Evolutionary conservation across 2,888 invertebrate genomes (phyloP), one percentile per base, ranked within the genome.

Genomic region (Exephanes ischioxanthus): DNA sequence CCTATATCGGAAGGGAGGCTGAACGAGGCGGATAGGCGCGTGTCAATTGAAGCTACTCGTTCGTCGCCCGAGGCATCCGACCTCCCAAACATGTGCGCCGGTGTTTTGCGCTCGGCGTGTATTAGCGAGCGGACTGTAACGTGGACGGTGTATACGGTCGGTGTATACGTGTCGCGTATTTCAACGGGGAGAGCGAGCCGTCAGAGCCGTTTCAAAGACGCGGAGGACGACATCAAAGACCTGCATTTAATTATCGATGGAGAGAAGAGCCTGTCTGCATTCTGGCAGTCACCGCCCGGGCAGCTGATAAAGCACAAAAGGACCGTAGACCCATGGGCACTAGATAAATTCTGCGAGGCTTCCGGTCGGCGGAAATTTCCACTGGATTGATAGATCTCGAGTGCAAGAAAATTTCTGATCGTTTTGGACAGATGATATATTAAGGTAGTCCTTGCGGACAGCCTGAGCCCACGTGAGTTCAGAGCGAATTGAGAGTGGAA

Each of bases 1-100:
- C 30, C 33, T 73, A 26, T 67, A 41, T 58, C 37, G 41, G 78
- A 78, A 61, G 70, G 55, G 68, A 55, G 30, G 33, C 55, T 70
- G 41, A 78, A 68, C 58, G 55, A 61, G n/a, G 37, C 37, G 37
- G 37, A 68, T 68, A 55, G 78, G 68, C 78, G 78, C 78, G 78
- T 78, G 78, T 78, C 78, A 55, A 78, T 78, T 41, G 78, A 78
- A 55, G 61, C 70, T 70, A 70, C 68, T 77, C 55, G 33, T 68
- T 37, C 37, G 16, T n/a, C 19, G 22, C 22, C 19, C 7, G 14
- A 26, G 77, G 37, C n/a, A 45, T 55, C 68, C 26, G 55, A 37
- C 41, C 58, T 26, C 19, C 58, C 58, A 22, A 58, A 58, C 58
- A 58, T 26, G 11, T 11, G 58, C 58, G 55, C 26, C 26, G 58